A percentile compares a stretch with the other conserved stretches of the same genome.
Evolutionary conservation across 2,797 vertebrate species (phyloP).

Genomic region (Macroramphosus scolopax): DNA sequence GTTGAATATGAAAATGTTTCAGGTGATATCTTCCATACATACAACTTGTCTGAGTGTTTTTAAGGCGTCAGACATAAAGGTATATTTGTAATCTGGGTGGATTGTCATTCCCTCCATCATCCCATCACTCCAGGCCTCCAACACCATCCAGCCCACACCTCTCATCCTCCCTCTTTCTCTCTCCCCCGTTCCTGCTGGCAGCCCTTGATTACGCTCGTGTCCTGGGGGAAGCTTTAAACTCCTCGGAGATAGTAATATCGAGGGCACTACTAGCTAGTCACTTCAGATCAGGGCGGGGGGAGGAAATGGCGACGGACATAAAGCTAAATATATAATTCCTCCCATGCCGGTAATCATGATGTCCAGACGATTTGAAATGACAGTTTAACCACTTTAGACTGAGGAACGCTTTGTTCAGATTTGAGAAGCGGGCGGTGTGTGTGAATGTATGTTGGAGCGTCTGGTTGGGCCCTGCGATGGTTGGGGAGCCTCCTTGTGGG

Average conservation of each 20-base stretch:
- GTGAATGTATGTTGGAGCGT: constrained; percentile 38
- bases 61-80: constrained; percentile 2
- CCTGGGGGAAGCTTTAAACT: constrained; percentile 67
- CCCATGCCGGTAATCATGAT: constrained; percentile 87
- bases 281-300: constrained; percentile 83
- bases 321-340: constrained; percentile 88
- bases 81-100: constrained; percentile 26
- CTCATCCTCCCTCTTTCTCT: constrained; percentile 17
- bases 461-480: constrained; percentile 61
- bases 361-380: constrained; percentile 85
- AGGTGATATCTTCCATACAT: too few relatives aligned
- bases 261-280: constrained; percentile 78
- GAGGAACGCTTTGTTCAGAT: constrained; percentile 74
- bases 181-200: constrained; percentile 51
- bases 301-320: constrained; percentile 90
- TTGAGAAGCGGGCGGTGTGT: constrained; percentile 61
- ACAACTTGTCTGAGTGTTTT: too few relatives aligned
- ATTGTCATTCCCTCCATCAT: constrained; percentile 46
- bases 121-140: constrained; percentile 35
- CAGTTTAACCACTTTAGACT: constrained; percentile 91
- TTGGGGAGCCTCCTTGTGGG: constrained; percentile 53
- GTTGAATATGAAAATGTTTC: too few relatives aligned
- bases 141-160: constrained; percentile 36
- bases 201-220: constrained; percentile 76
- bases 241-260: constrained; percentile 74